Base-by-base conservation (phyloP, 2,797 vertebrate species). In the Presbytis comata region DNA sequence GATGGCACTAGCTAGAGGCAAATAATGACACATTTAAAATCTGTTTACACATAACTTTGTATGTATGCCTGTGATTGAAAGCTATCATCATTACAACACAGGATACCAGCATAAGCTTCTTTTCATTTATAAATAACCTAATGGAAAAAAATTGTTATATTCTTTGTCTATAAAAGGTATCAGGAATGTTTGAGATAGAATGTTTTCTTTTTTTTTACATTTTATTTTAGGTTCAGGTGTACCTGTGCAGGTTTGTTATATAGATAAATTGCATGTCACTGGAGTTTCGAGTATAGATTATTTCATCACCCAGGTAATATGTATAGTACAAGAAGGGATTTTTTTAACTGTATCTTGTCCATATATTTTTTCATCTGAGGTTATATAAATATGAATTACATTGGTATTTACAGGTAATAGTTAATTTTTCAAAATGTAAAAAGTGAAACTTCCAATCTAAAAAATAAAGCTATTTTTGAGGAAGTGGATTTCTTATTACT, bases 61-160 rank as follows among this genome's bases (percentile, higher is more conserved):
- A 57, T 1, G 28, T 80, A 61, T 74, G 72, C 33, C 21, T 84
- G 46, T 7, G n/a, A 74, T 46, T 12, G 30, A 92, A 91, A 39
- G 26, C 33, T 81, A n/a, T 90, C 16, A 80, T 92, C 79, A 96
- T 53, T 88, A 53, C 6, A 90, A 57, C 24, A 59, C 19, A 74
- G 24, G 24, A 83, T 33, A 83, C 2, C 33, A 75, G 46, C 78
- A 89, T 89, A 74, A 24, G 22, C 16, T 55, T 94, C 33, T 80
- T 57, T 53, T 41, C 33, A 4, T 86, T 89, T 95, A 93, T 78
- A 90, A 94, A 88, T 92, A 92, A 89, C 36, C 21, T 72, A 93
- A 57, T 74, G 48, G 48, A 50, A 13, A 16, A 61, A 97, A 84
- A 76, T 6, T 79, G 82, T 44, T 75, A 39, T 81, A 1, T 39